phyloP scores from a whole-genome alignment of 2,113 vertebrate genomes.

The Psilopogon haemacephalus region DNA sequence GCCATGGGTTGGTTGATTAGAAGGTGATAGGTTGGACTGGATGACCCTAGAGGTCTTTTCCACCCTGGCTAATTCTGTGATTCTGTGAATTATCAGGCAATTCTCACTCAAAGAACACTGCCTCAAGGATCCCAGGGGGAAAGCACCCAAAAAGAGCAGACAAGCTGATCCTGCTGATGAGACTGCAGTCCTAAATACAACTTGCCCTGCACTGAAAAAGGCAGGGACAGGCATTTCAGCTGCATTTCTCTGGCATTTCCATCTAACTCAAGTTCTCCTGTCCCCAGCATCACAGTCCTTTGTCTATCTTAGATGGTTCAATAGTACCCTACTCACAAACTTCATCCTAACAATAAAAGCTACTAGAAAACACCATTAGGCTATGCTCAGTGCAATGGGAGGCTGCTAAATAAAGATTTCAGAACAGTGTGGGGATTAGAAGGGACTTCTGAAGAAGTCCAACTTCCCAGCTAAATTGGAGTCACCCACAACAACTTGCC shows the following conservation, averaged over 20 bases:
- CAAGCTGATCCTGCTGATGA: no score
- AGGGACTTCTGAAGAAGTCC: no score
- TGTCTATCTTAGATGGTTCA: not conserved
- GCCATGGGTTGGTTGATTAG: not conserved
- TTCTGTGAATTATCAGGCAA: no score
- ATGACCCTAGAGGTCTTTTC: no score
- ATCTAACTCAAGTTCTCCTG: not conserved
- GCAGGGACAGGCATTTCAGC: not conserved
- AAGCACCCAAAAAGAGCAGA: no score
- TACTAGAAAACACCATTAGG: not conserved
- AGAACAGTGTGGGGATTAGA: no score
- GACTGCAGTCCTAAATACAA: not conserved
- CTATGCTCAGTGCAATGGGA: not conserved
- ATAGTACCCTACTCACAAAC: not conserved
- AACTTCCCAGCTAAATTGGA: no score
- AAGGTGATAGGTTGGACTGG: not conserved
- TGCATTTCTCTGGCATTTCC: not conserved
- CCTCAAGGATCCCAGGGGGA: no score
- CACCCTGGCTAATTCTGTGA: no score
- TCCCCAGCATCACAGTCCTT: not conserved
- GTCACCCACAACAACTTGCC: no score
- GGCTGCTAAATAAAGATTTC: not conserved
- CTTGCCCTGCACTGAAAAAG: not conserved
- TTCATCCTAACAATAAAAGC: not conserved
- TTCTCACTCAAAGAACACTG: no score